Percentiles rank a stretch among this genome's conserved stretches.
Conservation (phyloP, 2,888 invertebrate species). For the Tenthredo mesomela region DNA sequence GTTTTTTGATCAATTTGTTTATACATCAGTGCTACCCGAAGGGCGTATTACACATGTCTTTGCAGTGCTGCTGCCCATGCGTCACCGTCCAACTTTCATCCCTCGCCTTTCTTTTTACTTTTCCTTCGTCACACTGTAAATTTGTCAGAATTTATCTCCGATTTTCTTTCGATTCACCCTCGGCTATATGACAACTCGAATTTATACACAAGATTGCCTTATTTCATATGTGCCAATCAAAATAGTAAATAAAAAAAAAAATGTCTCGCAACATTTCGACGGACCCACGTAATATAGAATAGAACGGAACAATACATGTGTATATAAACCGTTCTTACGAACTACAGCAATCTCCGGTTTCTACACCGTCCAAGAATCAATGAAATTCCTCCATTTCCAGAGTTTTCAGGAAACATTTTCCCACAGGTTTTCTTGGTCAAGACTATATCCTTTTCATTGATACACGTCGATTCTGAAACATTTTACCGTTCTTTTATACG, state of each 20-base stretch:
- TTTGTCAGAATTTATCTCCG: background rate
- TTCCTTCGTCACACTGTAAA: background rate
- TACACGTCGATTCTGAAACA: background rate
- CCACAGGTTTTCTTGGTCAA: background rate
- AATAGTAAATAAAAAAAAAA: background rate
- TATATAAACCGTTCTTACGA: background rate
- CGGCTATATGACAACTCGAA: background rate
- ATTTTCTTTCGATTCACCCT: background rate
- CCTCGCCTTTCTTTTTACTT: conserved; percentile 6
- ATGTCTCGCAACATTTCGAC: background rate
- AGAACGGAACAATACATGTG: background rate
- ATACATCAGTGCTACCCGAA: background rate
- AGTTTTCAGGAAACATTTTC: background rate
- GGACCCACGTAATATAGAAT: background rate
- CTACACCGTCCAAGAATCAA: background rate
- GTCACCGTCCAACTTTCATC: conserved; percentile 12
- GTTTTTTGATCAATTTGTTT: background rate
- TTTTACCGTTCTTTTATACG: background rate
- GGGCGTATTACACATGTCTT: background rate
- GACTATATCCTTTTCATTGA: background rate
- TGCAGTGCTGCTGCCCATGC: background rate
- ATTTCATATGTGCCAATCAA: background rate
- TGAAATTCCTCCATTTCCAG: background rate
- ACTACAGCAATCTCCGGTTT: background rate
- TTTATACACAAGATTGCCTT: background rate